Base-by-base conservation (phyloP, 2,888 invertebrate genomes). In the Pseudoips prasinana region DNA sequence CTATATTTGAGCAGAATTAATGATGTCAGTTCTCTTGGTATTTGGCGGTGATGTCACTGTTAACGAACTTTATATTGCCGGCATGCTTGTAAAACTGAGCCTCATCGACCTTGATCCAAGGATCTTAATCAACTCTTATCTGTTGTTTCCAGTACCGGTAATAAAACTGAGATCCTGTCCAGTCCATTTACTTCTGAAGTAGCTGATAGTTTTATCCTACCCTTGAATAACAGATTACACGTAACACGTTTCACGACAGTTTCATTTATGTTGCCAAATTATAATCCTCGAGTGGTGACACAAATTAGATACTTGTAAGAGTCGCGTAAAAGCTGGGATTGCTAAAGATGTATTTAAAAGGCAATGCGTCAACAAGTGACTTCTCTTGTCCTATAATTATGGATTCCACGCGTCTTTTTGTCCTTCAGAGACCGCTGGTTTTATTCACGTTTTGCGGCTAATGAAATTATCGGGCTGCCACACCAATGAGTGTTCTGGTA, bases 341-440 rank as follows among this genome's bases (percentile, higher is more conserved):
- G 39, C 34, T 27, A 29, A 28, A 18, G n/a, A 39, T 32, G 29
- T 35, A 63, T 62, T 58, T 61, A 70, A 64, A 55, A 45, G 46
- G 45, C 51, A 40, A 66, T 68, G 47, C 39, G 39, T 71, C 61
- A 61, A 33, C 43, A 25, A n/a, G 25, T 60, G 68, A 72, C 66
- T 67, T 73, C 64, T 59, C 47, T 41, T 45, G 51, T 58, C 44
- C 39, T 62, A 65, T 71, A 71, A 68, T 59, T 58, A 57, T 61
- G 58, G 59, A 52, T 60, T 66, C 60, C 58, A 49, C 62, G 64
- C 39, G 54, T 50, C 62, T 50, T 63, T 64, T 65, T 55, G 58
- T 59, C 54, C 51, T 57, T 36, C 28, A 34, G 37, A n/a, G n/a
- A n/a, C n/a, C n/a, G n/a, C n/a, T n/a, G n/a, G n/a, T n/a, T n/a